Evolutionary conservation across 2,113 vertebrate genomes (phyloP), one percentile per base, ranked within the genome.

Genomic region (Columba livia): DNA sequence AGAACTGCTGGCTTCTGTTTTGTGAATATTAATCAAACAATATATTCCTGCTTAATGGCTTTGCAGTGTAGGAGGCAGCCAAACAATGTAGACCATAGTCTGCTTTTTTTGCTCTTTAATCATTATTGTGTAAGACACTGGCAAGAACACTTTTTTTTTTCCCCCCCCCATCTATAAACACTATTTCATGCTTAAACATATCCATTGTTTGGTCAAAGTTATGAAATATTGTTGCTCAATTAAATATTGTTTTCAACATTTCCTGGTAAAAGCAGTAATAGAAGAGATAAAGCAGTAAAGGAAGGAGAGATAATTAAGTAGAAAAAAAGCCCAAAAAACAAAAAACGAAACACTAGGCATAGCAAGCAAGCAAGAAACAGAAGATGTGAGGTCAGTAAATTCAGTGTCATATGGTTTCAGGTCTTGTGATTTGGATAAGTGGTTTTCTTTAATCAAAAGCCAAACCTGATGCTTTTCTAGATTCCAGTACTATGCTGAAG

Each of bases 151-250:
- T n/a, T 90, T 57, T 83, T 92, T 91, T 88, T 44, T 44, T 73
- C n/a, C n/a, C n/a, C n/a, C n/a, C n/a, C 38, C 38, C 71, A 70
- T 91, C 91, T 93, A 88, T 91, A 94, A 96, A 95, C 84, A 90
- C 38, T 93, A 25, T 94, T 96, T 96, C 82, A 57, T 95, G 91
- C 90, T 96, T 93, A 93, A 96, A 80, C 91, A 80, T 95, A 89
- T 71, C 93, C 85, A 83, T 93, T 97, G 93, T 94, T 96, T 85
- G 72, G 90, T 93, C 88, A 71, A 96, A 93, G 90, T 97, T 96
- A 95, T 93, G 95, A 97, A 96, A 97, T 95, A 40, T 64, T 85
- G 74, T 96, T 96, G 85, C 93, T 95, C 93, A 96, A 96, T 88
- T 66, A 83, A 93, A 80, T 90, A 91, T 85, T 96, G 70, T 95